phyloP scores from a whole-genome alignment of 2,888 invertebrate genomes.

The Gortyna flavago region DNA sequence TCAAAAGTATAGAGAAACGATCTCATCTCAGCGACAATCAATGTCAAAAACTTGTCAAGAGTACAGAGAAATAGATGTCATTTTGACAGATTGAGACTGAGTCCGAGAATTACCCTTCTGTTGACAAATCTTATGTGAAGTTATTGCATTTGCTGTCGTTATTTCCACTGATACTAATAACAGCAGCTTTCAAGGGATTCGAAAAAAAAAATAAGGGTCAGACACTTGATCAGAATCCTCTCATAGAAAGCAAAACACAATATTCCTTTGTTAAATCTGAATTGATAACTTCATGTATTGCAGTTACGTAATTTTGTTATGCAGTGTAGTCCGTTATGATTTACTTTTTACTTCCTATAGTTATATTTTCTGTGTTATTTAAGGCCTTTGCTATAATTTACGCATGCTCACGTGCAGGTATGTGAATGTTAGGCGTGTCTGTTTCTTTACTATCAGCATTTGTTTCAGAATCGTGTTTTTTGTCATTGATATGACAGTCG shows the following conservation, averaged over 20 bases:
- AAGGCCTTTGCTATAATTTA: constrained; percentile 28
- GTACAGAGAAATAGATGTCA: background rate
- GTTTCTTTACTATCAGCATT: background rate
- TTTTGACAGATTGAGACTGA: background rate
- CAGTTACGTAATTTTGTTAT: constrained; percentile 23
- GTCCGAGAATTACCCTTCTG: background rate
- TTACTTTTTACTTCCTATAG: constrained; percentile 35
- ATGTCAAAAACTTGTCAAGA: background rate
- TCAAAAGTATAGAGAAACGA: too few relatives aligned
- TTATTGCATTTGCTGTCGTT: background rate
- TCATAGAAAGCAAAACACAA: background rate
- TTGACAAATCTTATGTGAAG: background rate
- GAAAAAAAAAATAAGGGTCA: background rate
- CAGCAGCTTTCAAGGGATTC: background rate
- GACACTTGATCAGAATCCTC: background rate
- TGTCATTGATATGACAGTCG: background rate
- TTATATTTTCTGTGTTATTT: constrained; percentile 38
- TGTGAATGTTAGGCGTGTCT: constrained; percentile 22
- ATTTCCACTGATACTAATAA: background rate
- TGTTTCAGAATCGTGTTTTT: constrained; percentile 1
- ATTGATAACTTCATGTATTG: constrained; percentile 5
- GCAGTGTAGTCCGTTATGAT: background rate
- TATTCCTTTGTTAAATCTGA: background rate
- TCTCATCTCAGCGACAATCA: background rate
- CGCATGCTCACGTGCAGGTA: constrained; percentile 29